Base-by-base conservation (phyloP, 2,888 invertebrate species). In the Stenoptilia bipunctidactyla region DNA sequence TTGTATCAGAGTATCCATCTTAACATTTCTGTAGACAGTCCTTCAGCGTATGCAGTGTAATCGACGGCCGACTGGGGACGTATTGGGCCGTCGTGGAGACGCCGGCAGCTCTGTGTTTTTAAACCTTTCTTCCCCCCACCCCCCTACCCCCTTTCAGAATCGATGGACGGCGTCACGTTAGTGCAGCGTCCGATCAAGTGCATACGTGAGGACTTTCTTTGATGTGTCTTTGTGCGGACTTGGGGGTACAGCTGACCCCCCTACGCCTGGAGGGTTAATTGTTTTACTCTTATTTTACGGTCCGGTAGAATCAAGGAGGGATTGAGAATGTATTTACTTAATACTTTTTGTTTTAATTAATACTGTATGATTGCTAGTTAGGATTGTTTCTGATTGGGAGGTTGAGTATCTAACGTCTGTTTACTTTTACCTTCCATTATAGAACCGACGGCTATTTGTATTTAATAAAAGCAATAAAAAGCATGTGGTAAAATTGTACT, bases 51-150 rank as follows among this genome's bases (percentile, higher is more conserved):
- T 75, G 74, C 75, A 76, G 56, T 60, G 76, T 76, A 80, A 80
- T 76, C 77, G 79, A 70, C 74, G 77, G 73, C 68, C 75, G 71
- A 66, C 66, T 67, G 70, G 79, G 80, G 79, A 80, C 79, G 77
- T 74, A 79, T 76, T 73, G 75, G 76, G 62, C 71, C 76, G 75
- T 73, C 76, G 77, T 61, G 62, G 80, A 79, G 79, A 79, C 77
- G 76, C 64, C 70, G 63, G 58, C 55, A 60, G 60, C 66, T 66
- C 52, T 55, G 52, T 55, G 60, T 62, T 63, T 63, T 63, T 60
- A 63, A 61, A 61, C 55, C 59, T 59, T 62, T 61, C 59, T 58
- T 58, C 61, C 49, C 48, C 44, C 53, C 55, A 42, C 30, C 35
- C 47, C 40, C 15, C 41, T 38, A 39, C 40, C 43, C 50, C 53